Evolutionary conservation across 2,888 invertebrate genomes (phyloP).

Genomic region (Caenorhabditis zanzibari): DNA sequence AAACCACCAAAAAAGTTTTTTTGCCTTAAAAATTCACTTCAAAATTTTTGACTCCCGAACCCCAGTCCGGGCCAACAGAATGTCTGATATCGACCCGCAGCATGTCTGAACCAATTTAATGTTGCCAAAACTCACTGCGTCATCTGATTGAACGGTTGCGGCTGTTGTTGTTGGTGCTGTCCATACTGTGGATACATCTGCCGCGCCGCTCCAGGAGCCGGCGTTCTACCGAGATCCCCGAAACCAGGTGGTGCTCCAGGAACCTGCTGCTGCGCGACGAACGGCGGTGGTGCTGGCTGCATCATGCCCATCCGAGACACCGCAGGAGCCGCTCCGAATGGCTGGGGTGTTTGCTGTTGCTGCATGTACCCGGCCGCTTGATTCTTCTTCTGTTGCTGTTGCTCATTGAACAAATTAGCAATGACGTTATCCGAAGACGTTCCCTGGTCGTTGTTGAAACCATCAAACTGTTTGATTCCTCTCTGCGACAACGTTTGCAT

Average conservation of each 20-base stretch:
- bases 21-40: too few species aligned
- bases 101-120: too few species aligned
- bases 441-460: conserved; percentile 56
- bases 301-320: conserved; percentile 42
- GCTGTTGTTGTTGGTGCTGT: not conserved
- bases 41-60: too few species aligned
- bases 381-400: conserved; percentile 40
- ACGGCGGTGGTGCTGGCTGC: conserved; percentile 46
- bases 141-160: conserved; percentile 13
- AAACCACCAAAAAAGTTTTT: too few species aligned
- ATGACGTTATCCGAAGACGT: conserved; percentile 36
- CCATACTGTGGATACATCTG: conserved; percentile 10
- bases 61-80: too few species aligned
- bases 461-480: conserved; percentile 60
- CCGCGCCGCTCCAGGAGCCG: not conserved
- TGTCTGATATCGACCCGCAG: too few species aligned
- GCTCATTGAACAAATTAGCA: conserved; percentile 25
- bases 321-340: conserved; percentile 2
- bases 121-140: not conserved
- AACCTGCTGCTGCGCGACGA: conserved; percentile 27
- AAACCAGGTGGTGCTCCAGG: conserved; percentile 46
- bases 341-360: conserved; percentile 6
- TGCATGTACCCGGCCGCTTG: conserved; percentile 27
- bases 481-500: conserved; percentile 36
- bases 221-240: conserved; percentile 2